Base-by-base conservation (phyloP, 30 jellyfish, hydroid and myxozoan genomes). In the Cassiopea andromeda region DNA sequence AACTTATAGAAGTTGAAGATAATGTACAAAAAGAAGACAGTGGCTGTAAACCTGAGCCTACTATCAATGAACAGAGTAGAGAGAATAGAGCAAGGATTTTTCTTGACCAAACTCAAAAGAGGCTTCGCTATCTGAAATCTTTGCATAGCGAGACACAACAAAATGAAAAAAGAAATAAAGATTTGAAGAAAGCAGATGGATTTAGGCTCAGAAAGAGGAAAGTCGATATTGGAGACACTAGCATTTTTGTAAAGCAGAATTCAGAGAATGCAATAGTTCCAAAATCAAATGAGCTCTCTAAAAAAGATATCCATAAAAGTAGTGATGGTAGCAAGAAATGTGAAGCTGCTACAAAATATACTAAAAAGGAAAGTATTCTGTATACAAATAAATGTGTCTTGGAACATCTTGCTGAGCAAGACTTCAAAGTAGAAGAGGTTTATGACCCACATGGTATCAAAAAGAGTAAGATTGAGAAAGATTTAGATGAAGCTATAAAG, bases 401-500 rank as follows among this genome's bases (percentile, higher is more conserved):
- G 45, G 87, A 72, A 13, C 82, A 85, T 47, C 73, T 87, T 17
- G 75, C 75, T 17, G 61, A 47, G 16, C 82, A 74, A 7, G 93
- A 90, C 64, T 57, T 77, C 46, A 74, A 50, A 47, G 67, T 90
- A 7, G 58, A 48, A 46, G 88, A 90, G 57, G 90, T 80, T 57
- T 82, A 90, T 76, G 97, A 90, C 48, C 97, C 93, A 48, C 93
- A 90, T 77, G 89, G 91, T 13, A 77, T 68, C 71, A 80, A 72
- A 19, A 90, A 90, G 91, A 78, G 89, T 18, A 94, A 84, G 64
- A 81, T 94, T 61, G 98, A 90, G 74, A 79, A 73, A 69, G 97
- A 94, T 45, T 87, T 94, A 46, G 97, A 94, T 49, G 92, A 90
- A 73, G 98, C 98, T 18, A 89, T 94, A 8, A 83, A 74, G 44